A percentile compares a stretch with the other conserved stretches of the same genome.
Conservation (phyloP, 1,140 invertebrate species). For the Habropoda laboriosa region DNA sequence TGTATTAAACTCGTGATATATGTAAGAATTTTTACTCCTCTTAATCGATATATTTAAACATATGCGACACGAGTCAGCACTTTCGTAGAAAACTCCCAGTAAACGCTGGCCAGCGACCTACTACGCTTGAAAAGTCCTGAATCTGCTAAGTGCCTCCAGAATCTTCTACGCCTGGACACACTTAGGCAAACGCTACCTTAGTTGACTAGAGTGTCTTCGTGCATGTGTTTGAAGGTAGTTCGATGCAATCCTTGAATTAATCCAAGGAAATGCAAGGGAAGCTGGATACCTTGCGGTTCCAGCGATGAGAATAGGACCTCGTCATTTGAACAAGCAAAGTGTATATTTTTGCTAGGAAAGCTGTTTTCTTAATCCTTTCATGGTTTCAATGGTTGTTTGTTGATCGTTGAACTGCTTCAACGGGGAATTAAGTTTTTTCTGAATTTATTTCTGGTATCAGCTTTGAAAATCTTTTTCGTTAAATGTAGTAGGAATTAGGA, state of each 20-base stretch:
- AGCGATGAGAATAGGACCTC: too few relatives aligned
- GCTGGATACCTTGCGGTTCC: not conserved
- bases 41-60: too few relatives aligned
- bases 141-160: not conserved
- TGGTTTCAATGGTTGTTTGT: too few relatives aligned
- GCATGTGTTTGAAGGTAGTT: not conserved
- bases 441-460: too few relatives aligned
- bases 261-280: not conserved
- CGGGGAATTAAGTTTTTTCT: too few relatives aligned
- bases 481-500: too few relatives aligned
- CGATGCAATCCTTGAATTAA: not conserved
- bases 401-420: too few relatives aligned
- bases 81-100: not conserved
- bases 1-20: too few relatives aligned
- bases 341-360: not conserved
- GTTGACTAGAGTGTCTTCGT: not conserved
- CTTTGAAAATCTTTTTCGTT: too few relatives aligned
- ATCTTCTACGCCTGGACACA: not conserved
- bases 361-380: not conserved
- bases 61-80: not conserved
- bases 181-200: not conserved
- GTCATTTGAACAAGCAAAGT: not conserved
- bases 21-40: too few relatives aligned
- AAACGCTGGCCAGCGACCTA: not conserved
- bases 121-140: not conserved